Evolutionary conservation across 2,888 invertebrate genomes (phyloP).

Genomic region (Thereva unica): DNA sequence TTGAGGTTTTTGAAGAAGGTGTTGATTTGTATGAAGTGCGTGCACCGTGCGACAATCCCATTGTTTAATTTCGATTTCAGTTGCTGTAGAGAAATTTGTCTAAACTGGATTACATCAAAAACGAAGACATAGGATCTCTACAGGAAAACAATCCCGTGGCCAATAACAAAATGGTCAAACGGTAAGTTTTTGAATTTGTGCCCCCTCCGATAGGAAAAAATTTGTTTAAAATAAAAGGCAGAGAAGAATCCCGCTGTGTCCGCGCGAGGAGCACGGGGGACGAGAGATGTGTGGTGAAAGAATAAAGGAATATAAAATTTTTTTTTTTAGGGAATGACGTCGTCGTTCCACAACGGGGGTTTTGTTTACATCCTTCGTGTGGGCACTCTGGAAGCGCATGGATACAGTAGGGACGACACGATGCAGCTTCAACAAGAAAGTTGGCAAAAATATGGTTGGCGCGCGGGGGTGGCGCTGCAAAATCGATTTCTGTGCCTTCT

Average conservation of each 20-base stretch:
- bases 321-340: constrained; percentile 1
- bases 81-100: constrained; percentile 43
- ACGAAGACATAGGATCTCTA: constrained; percentile 58
- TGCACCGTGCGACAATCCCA: background rate
- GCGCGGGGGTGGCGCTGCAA: constrained; percentile 32
- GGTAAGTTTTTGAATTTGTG: constrained; percentile 51
- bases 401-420: constrained; percentile 13
- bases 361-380: constrained; percentile 33
- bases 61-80: constrained; percentile 18
- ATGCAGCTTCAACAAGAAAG: constrained; percentile 21
- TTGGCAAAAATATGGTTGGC: constrained; percentile 24
- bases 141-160: constrained; percentile 59
- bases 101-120: constrained; percentile 59
- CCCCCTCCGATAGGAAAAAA: background rate
- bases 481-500: constrained; percentile 32
- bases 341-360: constrained; percentile 16
- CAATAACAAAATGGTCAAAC: constrained; percentile 59
- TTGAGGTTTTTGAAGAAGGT: background rate
- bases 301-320: background rate
- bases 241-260: too few species aligned
- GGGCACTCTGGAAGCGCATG: constrained; percentile 28
- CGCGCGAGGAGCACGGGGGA: too few species aligned
- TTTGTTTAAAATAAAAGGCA: background rate
- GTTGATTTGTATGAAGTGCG: constrained; percentile 14
- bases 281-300: too few species aligned